These are phyloP conservation scores for Tenrec ecaudatus DNA, from an alignment of 2,113 vertebrate genomes.

Conservation along the genomic window DNA sequence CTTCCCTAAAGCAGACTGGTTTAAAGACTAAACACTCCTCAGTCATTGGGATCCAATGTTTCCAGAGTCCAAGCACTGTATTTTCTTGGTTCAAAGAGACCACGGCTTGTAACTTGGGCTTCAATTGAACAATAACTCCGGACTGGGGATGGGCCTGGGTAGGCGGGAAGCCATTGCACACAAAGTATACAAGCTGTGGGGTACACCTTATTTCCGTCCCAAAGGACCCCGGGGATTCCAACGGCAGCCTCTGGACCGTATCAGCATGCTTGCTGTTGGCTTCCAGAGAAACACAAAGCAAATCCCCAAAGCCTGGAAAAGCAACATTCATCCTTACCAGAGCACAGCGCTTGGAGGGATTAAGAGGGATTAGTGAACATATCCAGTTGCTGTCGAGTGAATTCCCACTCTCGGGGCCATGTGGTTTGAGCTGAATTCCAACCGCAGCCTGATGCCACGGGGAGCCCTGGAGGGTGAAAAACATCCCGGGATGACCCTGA, in stretches of 20 bases:
- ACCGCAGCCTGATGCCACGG: neutral
- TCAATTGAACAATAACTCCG: neutral
- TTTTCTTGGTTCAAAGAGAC: neutral
- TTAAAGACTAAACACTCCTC: neutral
- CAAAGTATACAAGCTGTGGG: neutral
- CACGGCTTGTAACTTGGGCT: neutral
- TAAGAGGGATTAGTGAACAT: neutral
- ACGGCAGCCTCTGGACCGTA: accelerated
- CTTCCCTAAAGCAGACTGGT: neutral
- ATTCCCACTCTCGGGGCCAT: neutral
- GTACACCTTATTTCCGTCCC: neutral
- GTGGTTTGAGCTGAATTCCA: neutral
- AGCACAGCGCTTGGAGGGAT: neutral
- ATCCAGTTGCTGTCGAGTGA: neutral
- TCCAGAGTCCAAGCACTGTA: neutral
- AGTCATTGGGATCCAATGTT: neutral
- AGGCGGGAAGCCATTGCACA: accelerated
- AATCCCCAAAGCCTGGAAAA: neutral
- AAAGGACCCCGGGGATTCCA: neutral
- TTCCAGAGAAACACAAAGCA: neutral
- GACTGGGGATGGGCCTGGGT: no score
- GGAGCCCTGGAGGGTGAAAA: neutral
- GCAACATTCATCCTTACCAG: neutral
- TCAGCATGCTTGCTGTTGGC: accelerated
- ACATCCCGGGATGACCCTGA: neutral